A percentile compares a stretch with the other conserved stretches of the same genome.
These are phyloP conservation scores for Silurus glanis DNA, from an alignment of 2,113 vertebrate genomes.

Conservation along the genomic window DNA sequence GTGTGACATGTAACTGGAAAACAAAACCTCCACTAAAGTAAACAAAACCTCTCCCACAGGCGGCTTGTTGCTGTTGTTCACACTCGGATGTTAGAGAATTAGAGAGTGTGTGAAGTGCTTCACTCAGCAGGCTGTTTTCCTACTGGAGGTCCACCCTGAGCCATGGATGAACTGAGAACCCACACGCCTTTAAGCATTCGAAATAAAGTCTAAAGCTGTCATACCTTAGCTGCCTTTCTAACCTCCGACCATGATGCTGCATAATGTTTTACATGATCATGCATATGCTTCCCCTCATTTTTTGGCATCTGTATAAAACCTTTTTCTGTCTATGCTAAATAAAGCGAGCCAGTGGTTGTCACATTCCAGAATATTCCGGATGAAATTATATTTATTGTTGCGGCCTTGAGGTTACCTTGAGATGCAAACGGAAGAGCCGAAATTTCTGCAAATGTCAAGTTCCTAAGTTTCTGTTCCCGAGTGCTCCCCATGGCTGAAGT, in stretches of 20 bases:
- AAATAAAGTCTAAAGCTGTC: neutral
- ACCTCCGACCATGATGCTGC: neutral
- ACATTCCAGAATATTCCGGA: neutral
- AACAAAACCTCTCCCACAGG: conserved; percentile 1
- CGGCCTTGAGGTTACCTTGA: neutral
- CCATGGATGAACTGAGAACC: neutral
- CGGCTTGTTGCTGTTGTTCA: conserved; percentile 20
- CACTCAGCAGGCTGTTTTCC: conserved; percentile 3
- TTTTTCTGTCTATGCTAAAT: neutral
- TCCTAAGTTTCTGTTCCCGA: neutral
- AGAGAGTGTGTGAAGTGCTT: conserved; percentile 25
- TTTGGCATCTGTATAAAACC: neutral
- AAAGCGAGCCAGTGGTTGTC: neutral
- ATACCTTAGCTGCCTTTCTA: neutral
- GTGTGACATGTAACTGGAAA: conserved; percentile 33
- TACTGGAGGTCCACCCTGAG: neutral
- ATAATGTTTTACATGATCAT: neutral
- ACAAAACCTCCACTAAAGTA: neutral
- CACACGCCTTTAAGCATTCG: neutral
- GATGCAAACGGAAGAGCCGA: neutral
- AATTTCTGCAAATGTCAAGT: conserved; percentile 33
- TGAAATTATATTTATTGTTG: neutral
- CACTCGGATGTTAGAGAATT: conserved; percentile 11
- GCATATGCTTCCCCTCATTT: neutral
- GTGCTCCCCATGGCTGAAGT: neutral